A percentile compares a stretch with the other conserved stretches of the same genome.
Evolutionary conservation across 2,797 vertebrate species (phyloP).

Genomic region (Pseudopleuronectes americanus): DNA sequence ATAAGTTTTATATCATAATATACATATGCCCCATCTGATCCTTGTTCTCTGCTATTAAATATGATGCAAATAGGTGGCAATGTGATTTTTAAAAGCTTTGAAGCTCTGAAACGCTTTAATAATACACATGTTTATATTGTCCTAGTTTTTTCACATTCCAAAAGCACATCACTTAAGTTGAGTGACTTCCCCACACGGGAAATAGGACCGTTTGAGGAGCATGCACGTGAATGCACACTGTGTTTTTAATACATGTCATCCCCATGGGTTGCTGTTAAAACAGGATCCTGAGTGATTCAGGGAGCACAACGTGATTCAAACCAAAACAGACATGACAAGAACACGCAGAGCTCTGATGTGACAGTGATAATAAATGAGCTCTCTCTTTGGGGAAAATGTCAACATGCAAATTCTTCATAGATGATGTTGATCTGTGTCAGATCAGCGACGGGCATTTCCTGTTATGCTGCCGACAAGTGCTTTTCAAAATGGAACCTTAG

Average conservation of each 20-base stretch:
- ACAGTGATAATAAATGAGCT: slow-evolving; percentile 11
- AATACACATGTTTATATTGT: too few species aligned
- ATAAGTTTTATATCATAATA: too few species aligned
- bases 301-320: background rate
- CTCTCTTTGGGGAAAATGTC: slow-evolving; percentile 3
- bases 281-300: background rate
- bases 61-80: too few species aligned
- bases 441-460: slow-evolving; percentile 10
- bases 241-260: background rate
- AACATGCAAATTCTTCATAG: background rate
- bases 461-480: background rate
- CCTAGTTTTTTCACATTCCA: too few species aligned
- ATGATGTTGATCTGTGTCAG: background rate
- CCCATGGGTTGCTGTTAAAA: background rate
- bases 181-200: too few species aligned
- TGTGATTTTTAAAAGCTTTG: too few species aligned
- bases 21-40: too few species aligned
- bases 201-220: too few species aligned
- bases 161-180: too few species aligned
- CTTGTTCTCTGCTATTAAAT: too few species aligned
- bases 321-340: background rate
- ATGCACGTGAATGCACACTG: too few species aligned
- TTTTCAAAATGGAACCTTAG: slow-evolving; percentile 11
- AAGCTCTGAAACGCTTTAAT: too few species aligned
- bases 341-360: background rate